These are phyloP conservation scores for Zelleria hepariella DNA, from an alignment of 2,888 invertebrate species.

Conservation along the genomic window DNA sequence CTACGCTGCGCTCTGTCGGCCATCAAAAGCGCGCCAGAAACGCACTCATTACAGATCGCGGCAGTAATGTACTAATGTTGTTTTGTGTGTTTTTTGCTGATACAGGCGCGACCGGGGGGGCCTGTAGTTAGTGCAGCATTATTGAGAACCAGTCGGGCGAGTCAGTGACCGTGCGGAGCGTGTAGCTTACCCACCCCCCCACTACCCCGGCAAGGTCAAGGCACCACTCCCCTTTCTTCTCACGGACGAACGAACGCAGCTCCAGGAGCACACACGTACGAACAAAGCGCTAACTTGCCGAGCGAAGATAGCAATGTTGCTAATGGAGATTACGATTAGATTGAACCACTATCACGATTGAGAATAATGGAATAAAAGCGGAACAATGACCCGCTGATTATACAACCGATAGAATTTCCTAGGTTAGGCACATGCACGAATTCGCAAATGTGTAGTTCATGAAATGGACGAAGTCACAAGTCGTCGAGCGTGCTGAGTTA, in stretches of 20 bases:
- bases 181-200: conserved; percentile 28
- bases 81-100: background rate
- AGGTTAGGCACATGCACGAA: background rate
- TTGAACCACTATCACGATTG: background rate
- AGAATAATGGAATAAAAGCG: background rate
- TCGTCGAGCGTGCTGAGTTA: conserved; percentile 29
- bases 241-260: background rate
- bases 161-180: conserved; percentile 50
- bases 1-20: no score
- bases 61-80: no score
- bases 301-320: background rate
- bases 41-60: no score
- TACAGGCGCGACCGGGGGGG: background rate
- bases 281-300: background rate
- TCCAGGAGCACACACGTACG: background rate
- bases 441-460: background rate
- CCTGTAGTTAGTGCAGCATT: background rate
- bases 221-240: conserved; percentile 12
- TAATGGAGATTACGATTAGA: background rate
- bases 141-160: conserved; percentile 36
- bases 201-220: conserved; percentile 58
- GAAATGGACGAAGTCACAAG: conserved; percentile 13
- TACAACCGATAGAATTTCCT: background rate
- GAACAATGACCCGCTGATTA: background rate
- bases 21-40: no score